phyloP scores from a whole-genome alignment of 2,113 vertebrate genomes.

The Pituophis catenifer region DNA sequence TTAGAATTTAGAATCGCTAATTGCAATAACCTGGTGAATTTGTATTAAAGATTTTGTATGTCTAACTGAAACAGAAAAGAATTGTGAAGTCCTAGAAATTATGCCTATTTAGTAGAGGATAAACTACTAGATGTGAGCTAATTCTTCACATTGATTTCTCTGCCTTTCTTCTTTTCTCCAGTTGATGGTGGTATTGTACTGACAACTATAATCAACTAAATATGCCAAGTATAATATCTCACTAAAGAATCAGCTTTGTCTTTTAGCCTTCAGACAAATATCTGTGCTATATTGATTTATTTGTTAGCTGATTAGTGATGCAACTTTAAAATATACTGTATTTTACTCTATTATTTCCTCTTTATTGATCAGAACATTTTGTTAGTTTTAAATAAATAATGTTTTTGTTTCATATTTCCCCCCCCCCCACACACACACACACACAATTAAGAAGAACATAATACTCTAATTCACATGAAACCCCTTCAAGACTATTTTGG shows the following conservation, averaged over 20 bases:
- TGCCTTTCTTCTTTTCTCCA: not conserved
- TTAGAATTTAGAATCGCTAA: not conserved
- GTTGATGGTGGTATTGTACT: constrained; percentile 39
- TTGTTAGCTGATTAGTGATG: not conserved
- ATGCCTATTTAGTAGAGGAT: not conserved
- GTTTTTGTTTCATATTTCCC: not conserved
- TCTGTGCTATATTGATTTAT: not conserved
- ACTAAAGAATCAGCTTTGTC: fast-evolving
- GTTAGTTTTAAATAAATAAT: not conserved
- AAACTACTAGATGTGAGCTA: not conserved
- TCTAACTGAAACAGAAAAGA: not conserved
- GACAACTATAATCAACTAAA: not conserved
- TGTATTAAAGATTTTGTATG: not conserved
- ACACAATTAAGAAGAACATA: not conserved
- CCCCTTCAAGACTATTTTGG: not conserved
- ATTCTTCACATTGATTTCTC: not conserved
- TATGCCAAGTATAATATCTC: not conserved
- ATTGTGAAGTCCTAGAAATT: not conserved
- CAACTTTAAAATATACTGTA: not conserved
- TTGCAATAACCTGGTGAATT: not conserved
- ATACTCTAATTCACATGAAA: not conserved
- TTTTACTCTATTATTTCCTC: not conserved
- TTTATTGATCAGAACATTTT: not conserved
- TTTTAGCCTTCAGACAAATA: not conserved
- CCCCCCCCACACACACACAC: not conserved